These are phyloP conservation scores for Bradypus variegatus DNA, from an alignment of 2,797 vertebrate species.

Conservation along the genomic window DNA sequence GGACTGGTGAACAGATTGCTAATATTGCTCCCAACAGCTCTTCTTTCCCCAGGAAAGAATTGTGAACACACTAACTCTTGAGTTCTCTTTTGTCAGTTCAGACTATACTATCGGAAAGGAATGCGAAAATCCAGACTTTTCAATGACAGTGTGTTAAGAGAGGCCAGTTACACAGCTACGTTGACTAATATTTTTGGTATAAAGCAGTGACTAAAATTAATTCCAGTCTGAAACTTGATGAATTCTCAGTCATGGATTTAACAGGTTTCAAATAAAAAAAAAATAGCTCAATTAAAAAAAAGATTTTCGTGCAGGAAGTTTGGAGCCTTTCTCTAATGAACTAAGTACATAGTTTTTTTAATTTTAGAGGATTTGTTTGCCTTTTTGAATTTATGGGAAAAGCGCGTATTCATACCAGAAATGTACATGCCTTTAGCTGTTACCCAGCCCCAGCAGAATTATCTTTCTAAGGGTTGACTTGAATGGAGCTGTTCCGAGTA, in stretches of 20 bases:
- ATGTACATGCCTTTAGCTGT: neutral
- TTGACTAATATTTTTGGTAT: constrained; percentile 67
- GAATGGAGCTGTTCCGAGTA: neutral
- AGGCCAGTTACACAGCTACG: constrained; percentile 61
- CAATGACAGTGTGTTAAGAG: constrained; percentile 62
- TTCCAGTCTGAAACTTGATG: constrained; percentile 61
- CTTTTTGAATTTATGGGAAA: neutral
- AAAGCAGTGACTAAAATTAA: constrained; percentile 62
- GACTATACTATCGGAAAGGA: constrained; percentile 62
- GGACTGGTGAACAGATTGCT: constrained; percentile 78
- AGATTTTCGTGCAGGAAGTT: constrained; percentile 45
- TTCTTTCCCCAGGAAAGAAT: constrained; percentile 64
- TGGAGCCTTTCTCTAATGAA: constrained; percentile 32
- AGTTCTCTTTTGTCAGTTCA: constrained; percentile 59
- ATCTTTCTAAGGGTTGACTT: neutral
- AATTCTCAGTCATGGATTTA: constrained; percentile 64
- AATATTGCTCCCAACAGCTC: constrained; percentile 75
- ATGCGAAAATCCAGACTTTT: constrained; percentile 60
- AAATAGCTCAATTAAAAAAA: constrained; percentile 63
- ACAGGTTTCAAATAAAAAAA: constrained; percentile 45
- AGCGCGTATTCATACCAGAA: neutral
- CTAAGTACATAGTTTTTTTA: neutral
- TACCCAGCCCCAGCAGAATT: neutral
- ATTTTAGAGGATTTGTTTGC: neutral
- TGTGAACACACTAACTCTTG: constrained; percentile 59